These are phyloP conservation scores for Prolemur simus DNA, from an alignment of 2,113 vertebrate genomes.

Conservation along the genomic window DNA sequence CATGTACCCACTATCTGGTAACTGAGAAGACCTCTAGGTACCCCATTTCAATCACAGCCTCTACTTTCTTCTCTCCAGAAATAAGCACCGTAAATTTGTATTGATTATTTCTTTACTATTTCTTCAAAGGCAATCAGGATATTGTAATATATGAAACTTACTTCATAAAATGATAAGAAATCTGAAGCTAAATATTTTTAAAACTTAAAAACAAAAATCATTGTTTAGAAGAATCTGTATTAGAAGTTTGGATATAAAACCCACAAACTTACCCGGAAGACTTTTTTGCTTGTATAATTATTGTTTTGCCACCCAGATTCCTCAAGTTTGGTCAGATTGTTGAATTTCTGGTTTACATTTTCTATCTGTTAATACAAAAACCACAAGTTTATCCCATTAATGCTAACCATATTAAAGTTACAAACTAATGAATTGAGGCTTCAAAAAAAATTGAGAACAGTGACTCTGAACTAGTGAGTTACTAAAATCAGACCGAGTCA, in stretches of 20 bases:
- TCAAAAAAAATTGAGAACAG: background rate
- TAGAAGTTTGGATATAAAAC: background rate
- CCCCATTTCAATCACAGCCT: background rate
- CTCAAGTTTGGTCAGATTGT: slow-evolving; percentile 88
- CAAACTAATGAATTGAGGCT: background rate
- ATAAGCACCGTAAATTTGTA: background rate
- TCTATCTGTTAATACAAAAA: slow-evolving; percentile 80
- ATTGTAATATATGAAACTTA: background rate
- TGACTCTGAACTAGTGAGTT: background rate
- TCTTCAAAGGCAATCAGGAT: background rate
- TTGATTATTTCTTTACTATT: slow-evolving; percentile 4
- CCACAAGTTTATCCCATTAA: slow-evolving; percentile 39
- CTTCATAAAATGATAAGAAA: background rate
- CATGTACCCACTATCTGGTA: background rate
- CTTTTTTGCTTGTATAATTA: background rate
- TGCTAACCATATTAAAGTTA: background rate
- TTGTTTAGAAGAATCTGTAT: background rate
- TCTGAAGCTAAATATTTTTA: accelerated
- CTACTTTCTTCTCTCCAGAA: background rate
- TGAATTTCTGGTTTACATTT: slow-evolving; percentile 92
- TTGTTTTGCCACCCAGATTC: slow-evolving; percentile 56
- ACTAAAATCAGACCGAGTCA: background rate
- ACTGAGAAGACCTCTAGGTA: background rate
- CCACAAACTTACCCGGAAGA: background rate
- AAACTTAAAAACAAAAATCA: background rate